These are phyloP conservation scores for Avahi laniger DNA, from an alignment of 2,797 vertebrate genomes.

Conservation along the genomic window DNA sequence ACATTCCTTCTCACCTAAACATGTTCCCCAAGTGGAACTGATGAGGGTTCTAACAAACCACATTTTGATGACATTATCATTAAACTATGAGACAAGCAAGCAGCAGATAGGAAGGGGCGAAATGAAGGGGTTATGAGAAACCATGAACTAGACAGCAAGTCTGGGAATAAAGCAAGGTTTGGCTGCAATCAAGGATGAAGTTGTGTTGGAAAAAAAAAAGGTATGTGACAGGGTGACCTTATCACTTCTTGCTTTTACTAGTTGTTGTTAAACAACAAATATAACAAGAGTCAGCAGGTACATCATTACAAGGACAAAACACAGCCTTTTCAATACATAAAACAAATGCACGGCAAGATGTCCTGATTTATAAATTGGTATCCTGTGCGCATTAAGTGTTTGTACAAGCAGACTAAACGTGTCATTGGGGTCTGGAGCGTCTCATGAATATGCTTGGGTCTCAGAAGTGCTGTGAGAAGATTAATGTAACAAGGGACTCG, in stretches of 20 bases:
- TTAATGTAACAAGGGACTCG: background rate
- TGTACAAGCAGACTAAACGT: background rate
- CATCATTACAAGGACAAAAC: background rate
- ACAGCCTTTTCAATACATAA: background rate
- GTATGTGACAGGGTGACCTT: background rate
- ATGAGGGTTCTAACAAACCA: background rate
- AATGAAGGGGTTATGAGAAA: background rate
- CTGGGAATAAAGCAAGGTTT: background rate
- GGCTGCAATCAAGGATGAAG: background rate
- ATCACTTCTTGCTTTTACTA: background rate
- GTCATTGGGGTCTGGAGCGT: background rate
- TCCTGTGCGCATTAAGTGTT: background rate
- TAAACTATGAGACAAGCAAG: background rate
- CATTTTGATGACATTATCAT: background rate
- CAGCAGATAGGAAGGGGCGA: background rate
- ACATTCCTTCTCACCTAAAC: background rate
- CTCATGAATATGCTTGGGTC: background rate
- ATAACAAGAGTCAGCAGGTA: background rate
- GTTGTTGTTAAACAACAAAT: constrained; percentile 36
- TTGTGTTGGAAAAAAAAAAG: background rate
- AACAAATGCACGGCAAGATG: background rate
- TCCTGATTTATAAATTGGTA: background rate
- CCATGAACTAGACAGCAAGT: background rate
- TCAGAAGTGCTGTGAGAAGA: background rate
- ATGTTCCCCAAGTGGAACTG: background rate